Conservation (phyloP, 2,888 invertebrate genomes). For the Bhutanitis thaidina region DNA sequence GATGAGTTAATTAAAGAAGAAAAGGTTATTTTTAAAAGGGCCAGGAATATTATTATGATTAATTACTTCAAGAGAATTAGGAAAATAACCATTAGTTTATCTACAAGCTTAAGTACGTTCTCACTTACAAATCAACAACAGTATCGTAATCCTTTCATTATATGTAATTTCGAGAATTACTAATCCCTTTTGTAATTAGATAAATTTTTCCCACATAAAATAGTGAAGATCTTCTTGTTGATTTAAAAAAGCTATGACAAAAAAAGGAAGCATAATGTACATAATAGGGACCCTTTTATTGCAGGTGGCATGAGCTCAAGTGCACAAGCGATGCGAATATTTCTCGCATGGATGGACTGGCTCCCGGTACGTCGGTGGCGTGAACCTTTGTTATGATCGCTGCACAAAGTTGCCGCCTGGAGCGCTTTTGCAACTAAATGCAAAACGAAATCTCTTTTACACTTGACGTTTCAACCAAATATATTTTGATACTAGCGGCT, state of each 20-base stretch:
- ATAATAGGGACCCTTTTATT: constrained; percentile 47
- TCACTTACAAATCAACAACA: constrained; percentile 37
- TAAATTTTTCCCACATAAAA: constrained; percentile 39
- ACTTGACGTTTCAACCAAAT: constrained; percentile 12
- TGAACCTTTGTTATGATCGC: constrained; percentile 41
- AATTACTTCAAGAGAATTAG: background rate
- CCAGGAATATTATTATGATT: background rate
- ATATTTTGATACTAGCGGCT: background rate
- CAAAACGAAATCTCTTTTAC: constrained; percentile 1
- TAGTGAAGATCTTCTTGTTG: constrained; percentile 33
- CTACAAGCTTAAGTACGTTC: constrained; percentile 26
- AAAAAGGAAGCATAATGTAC: constrained; percentile 43
- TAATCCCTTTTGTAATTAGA: constrained; percentile 51
- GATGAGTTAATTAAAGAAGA: no score
- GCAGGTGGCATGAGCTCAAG: constrained; percentile 72
- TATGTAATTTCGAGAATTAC: constrained; percentile 40
- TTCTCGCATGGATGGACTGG: constrained; percentile 53
- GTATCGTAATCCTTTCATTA: constrained; percentile 44
- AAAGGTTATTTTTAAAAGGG: no score
- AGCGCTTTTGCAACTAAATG: constrained; percentile 19
- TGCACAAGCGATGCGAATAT: constrained; percentile 58
- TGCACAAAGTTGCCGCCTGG: constrained; percentile 57
- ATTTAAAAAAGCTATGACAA: constrained; percentile 40
- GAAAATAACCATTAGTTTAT: constrained; percentile 14
- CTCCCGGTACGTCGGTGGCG: constrained; percentile 46